Evolutionary conservation across 2,797 vertebrate genomes (phyloP), one percentile per base, ranked within the genome.

Genomic region (Gadopsis bispinosus): DNA sequence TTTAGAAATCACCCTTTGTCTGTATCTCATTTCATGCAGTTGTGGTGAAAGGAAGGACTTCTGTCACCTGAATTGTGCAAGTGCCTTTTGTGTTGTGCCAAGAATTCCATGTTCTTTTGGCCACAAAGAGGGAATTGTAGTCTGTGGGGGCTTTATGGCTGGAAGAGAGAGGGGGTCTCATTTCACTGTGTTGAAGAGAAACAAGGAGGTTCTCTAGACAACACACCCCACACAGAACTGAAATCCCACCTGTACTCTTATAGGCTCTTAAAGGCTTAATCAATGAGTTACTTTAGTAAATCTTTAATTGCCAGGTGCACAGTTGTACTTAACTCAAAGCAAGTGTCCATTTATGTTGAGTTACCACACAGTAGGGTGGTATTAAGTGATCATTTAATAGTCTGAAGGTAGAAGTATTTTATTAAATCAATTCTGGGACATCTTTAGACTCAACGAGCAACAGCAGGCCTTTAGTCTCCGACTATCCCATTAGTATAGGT

Each of bases 101-200:
- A 91, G 89, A 84, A 91, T 94, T 93, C 81, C 81, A 74, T 50
- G 63, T 87, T 91, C 90, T 91, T 75, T 83, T 74, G 83, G 79
- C 83, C 84, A 94, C 93, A 94, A 94, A 93, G 93, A 80, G 84
- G 76, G 85, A 83, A 90, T 94, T 95, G 92, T 95, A 81, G 90
- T 86, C 66, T 70, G 78, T 50, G 37, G 83, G 82, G 88, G 82
- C 84, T 93, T 92, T 86, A 89, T 88, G 71, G 86, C 83, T 68
- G 61, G 41, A 56, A 61, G 87, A 88, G 79, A 84, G 79, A 80
- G 43, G 55, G 88, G 79, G 53, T 93, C 92, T 91, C 81, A 93
- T 94, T 95, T 94, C 93, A 94, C 92, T 92, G 89, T 89, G 87
- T 80, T 82, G 74, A 83, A 80, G 78, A 84, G 89, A 93, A 92